Percentiles rank a stretch among this genome's conserved stretches.
These are phyloP conservation scores for Agapostemon virescens DNA, from an alignment of 2,888 invertebrate species.

Conservation along the genomic window DNA sequence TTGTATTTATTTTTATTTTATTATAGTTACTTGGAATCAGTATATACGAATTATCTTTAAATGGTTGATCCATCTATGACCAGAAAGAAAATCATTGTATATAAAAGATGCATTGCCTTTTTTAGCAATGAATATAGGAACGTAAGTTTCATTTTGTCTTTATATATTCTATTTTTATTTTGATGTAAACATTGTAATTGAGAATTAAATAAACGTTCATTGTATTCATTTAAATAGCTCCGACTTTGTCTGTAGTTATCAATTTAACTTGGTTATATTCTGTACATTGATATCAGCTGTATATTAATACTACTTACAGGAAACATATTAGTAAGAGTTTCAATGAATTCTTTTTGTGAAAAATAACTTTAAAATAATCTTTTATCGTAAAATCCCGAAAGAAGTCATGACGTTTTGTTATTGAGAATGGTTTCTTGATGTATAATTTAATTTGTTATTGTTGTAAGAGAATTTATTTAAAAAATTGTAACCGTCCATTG, in stretches of 20 bases:
- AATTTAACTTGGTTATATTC: neutral
- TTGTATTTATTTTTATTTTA: slow-evolving; percentile 39
- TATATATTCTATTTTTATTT: slow-evolving; percentile 42
- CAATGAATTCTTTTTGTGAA: neutral
- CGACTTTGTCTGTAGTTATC: neutral
- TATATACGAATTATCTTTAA: slow-evolving; percentile 26
- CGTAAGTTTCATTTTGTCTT: slow-evolving; percentile 41
- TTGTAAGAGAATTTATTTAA: neutral
- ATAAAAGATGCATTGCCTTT: slow-evolving; percentile 43
- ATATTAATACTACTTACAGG: neutral
- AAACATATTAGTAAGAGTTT: neutral
- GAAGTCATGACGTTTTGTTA: neutral
- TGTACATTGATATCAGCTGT: neutral
- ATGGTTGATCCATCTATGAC: slow-evolving; percentile 24
- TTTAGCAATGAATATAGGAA: slow-evolving; percentile 34
- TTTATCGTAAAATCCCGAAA: neutral
- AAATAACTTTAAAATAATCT: neutral
- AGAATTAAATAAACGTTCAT: slow-evolving; percentile 54
- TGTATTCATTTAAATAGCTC: slow-evolving; percentile 17
- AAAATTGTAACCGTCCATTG: neutral
- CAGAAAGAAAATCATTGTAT: slow-evolving; percentile 33
- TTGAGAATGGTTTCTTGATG: neutral
- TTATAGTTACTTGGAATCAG: slow-evolving; percentile 9
- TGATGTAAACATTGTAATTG: slow-evolving; percentile 49
- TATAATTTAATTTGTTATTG: neutral